Evolutionary conservation across 2,888 invertebrate species (phyloP), one percentile per base, ranked within the genome.

Genomic region (Apeira syringaria): DNA sequence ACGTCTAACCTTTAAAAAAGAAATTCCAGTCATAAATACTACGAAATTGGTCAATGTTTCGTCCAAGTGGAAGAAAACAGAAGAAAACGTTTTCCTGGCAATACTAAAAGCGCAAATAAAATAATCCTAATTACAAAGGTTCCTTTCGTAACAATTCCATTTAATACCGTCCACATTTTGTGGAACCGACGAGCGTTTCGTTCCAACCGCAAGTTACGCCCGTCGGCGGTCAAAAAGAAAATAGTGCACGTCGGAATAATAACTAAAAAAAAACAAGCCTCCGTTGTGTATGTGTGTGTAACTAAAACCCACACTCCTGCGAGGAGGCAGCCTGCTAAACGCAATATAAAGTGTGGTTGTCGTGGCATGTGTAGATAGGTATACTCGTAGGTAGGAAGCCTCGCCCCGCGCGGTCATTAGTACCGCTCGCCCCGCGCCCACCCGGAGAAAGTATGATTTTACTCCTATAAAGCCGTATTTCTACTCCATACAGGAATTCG

Each of bases 331-430:
- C 69, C 75, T 76, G 84, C 84, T 87, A 86, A 86, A 86, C 86
- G 86, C 79, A 87, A 88, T 86, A 88, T 88, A 89, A 87, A 87
- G 86, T 85, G 86, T 79, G 87, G 85, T 85, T 84, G 85, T 82
- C 80, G 80, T 80, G 67, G 74, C 68, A 69, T 74, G 77, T 70
- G 76, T 82, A 83, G 74, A 72, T 80, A 83, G 74, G 73, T 79
- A 76, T 77, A n/a, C n/a, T n/a, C n/a, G n/a, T n/a, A 75, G 77
- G 79, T 83, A 81, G 74, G 64, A 69, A 65, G 54, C 80, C 85
- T 78, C 84, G 64, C 88, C 87, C 87, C 89, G 82, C 90, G 90
- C 90, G 83, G 90, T 90, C 90, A 90, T 90, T 90, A 90, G 90
- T 75, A 68, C 76, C 79, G 70, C 74, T 63, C 68, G 59, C 77